phyloP scores from a whole-genome alignment of 1,140 invertebrate species.

The Drosophila nannoptera region DNA sequence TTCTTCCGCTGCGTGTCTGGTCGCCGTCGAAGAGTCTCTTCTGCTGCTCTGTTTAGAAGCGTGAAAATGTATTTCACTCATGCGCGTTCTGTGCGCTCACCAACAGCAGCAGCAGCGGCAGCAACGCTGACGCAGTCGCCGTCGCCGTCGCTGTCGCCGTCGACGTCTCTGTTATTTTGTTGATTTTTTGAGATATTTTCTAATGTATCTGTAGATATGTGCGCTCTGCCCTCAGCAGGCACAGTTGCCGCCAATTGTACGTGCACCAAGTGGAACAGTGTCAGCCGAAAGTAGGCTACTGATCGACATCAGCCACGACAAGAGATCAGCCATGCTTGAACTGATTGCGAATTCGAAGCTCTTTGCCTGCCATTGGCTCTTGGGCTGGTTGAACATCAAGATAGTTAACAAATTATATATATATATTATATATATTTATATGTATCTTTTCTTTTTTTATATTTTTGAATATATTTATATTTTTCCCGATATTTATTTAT shows the following conservation, averaged over 20 bases:
- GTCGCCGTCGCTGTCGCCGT: constrained; percentile 27
- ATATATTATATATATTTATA: background rate
- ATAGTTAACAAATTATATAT: background rate
- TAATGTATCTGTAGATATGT: constrained; percentile 72
- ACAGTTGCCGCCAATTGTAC: constrained; percentile 50
- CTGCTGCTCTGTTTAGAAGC: constrained; percentile 69
- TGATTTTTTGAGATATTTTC: constrained; percentile 78
- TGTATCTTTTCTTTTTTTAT: background rate
- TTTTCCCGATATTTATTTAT: background rate
- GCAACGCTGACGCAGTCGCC: constrained; percentile 13
- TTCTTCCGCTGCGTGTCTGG: constrained; percentile 34
- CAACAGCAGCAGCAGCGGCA: constrained; percentile 18
- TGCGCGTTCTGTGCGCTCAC: constrained; percentile 57
- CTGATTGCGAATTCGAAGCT: too few species aligned
- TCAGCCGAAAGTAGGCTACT: background rate
- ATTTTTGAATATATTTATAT: background rate
- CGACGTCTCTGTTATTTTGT: constrained; percentile 55
- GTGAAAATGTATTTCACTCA: constrained; percentile 76
- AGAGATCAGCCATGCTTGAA: too few species aligned
- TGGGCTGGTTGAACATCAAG: too few species aligned
- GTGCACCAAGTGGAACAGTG: constrained; percentile 10
- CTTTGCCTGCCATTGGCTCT: too few species aligned
- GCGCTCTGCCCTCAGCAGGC: constrained; percentile 23
- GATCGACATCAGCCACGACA: background rate
- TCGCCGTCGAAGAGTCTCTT: constrained; percentile 68